Conservation (phyloP, 2,888 invertebrate species). For the Diadegma fenestrale region DNA sequence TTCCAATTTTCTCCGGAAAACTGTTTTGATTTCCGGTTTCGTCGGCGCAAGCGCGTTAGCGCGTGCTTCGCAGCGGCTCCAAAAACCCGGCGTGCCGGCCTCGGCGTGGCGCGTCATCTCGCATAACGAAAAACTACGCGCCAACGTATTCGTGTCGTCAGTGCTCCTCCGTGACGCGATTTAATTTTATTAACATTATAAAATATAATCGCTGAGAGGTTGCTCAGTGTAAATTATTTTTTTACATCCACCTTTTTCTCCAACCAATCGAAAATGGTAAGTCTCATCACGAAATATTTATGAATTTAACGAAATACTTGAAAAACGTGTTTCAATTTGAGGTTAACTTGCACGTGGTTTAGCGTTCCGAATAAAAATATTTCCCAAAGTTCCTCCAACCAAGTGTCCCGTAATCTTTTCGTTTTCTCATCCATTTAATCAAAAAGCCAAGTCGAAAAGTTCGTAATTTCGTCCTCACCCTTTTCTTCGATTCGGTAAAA, state of each 20-base stretch:
- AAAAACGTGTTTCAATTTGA: constrained; percentile 31
- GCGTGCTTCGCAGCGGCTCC: not conserved
- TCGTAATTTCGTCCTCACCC: not conserved
- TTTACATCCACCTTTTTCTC: constrained; percentile 40
- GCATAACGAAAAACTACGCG: constrained; percentile 41
- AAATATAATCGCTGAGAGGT: constrained; percentile 85
- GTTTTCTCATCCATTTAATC: not conserved
- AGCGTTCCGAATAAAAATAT: not conserved
- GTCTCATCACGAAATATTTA: constrained; percentile 44
- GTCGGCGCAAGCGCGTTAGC: not conserved
- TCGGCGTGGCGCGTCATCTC: not conserved
- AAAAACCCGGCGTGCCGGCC: not conserved
- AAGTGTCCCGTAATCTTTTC: not conserved
- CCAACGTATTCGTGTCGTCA: constrained; percentile 43
- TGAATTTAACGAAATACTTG: not conserved
- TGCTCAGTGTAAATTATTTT: constrained; percentile 62
- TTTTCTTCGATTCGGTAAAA: too few relatives aligned
- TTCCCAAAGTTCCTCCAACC: not conserved
- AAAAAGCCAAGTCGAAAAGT: not conserved
- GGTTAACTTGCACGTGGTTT: constrained; percentile 69
- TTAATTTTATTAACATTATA: constrained; percentile 70
- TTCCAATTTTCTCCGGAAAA: not conserved
- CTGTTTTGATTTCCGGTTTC: not conserved
- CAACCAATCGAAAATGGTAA: constrained; percentile 77
- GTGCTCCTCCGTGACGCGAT: constrained; percentile 86